phyloP scores from a whole-genome alignment of 2,797 vertebrate genomes.

The Dallia pectoralis region DNA sequence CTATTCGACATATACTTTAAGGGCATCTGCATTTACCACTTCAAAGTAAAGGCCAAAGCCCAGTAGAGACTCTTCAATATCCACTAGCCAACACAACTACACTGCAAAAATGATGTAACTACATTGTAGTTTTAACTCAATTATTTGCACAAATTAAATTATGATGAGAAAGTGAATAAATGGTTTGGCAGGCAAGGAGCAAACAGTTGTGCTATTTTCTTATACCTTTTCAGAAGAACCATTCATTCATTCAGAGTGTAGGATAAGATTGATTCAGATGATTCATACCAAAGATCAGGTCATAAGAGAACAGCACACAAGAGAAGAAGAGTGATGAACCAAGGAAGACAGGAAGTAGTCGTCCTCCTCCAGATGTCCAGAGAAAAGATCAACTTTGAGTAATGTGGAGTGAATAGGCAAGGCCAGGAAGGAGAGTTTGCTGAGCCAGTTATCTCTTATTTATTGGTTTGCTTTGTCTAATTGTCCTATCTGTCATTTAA shows the following conservation, averaged over 20 bases:
- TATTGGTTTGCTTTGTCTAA: constrained; percentile 27
- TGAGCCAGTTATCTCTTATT: constrained; percentile 35
- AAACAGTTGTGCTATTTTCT: constrained; percentile 72
- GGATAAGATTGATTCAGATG: constrained; percentile 21
- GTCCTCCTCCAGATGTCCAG: constrained; percentile 44
- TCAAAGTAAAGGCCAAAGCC: background rate
- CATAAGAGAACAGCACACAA: constrained; percentile 77
- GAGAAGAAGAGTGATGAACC: constrained; percentile 36
- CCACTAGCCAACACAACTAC: background rate
- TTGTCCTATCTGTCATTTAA: constrained; percentile 18
- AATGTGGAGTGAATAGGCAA: constrained; percentile 72
- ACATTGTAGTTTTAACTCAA: constrained; percentile 10
- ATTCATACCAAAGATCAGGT: constrained; percentile 41
- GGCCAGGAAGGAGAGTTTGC: constrained; percentile 27
- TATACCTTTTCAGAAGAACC: constrained; percentile 56
- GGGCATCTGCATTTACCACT: background rate
- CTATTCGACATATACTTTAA: background rate
- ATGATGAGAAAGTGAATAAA: constrained; percentile 69
- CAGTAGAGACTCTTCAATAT: background rate
- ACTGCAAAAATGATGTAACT: background rate
- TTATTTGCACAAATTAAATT: constrained; percentile 63
- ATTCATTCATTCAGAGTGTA: constrained; percentile 33
- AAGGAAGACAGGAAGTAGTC: constrained; percentile 39
- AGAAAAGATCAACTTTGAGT: constrained; percentile 63
- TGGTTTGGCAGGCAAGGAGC: constrained; percentile 69